phyloP scores from a whole-genome alignment of 1,140 invertebrate species.

The Carposina sasakii region DNA sequence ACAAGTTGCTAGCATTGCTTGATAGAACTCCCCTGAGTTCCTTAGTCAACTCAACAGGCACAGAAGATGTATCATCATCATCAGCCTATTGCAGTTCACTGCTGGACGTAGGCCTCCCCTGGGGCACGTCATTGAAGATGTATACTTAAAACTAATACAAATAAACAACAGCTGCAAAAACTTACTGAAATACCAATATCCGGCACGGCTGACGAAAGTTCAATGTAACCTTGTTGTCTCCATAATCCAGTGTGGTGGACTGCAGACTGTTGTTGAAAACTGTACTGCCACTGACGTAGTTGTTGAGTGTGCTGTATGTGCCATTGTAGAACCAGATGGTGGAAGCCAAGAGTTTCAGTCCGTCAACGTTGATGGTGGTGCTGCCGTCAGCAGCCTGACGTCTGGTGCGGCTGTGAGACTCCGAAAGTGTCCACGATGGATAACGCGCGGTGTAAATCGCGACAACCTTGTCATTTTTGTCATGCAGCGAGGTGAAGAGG shows the following conservation, averaged over 20 bases:
- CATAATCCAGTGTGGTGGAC: constrained; percentile 34
- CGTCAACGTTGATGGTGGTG: not conserved
- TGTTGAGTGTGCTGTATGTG: too few relatives aligned
- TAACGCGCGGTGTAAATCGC: constrained; percentile 59
- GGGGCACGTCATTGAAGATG: too few relatives aligned
- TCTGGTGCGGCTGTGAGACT: constrained; percentile 33
- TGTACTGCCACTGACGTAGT: constrained; percentile 9
- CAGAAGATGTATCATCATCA: too few relatives aligned
- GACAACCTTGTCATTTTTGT: constrained; percentile 37
- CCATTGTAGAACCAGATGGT: too few relatives aligned
- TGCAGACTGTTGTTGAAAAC: constrained; percentile 21
- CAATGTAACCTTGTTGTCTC: constrained; percentile 28
- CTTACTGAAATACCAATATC: constrained; percentile 62
- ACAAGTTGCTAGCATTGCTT: too few relatives aligned
- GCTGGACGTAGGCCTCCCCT: too few relatives aligned
- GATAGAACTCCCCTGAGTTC: too few relatives aligned
- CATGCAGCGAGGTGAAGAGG: constrained; percentile 43
- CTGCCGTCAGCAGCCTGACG: constrained; percentile 28
- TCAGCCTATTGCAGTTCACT: too few relatives aligned
- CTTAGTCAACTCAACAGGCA: too few relatives aligned
- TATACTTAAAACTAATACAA: constrained; percentile 6
- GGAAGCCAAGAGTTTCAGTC: too few relatives aligned
- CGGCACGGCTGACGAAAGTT: constrained; percentile 38
- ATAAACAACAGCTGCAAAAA: constrained; percentile 17
- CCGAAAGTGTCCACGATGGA: constrained; percentile 54